A percentile compares a stretch with the other conserved stretches of the same genome.
These are phyloP conservation scores for Lasiurus borealis DNA, from an alignment of 2,113 vertebrate genomes.

Conservation along the genomic window DNA sequence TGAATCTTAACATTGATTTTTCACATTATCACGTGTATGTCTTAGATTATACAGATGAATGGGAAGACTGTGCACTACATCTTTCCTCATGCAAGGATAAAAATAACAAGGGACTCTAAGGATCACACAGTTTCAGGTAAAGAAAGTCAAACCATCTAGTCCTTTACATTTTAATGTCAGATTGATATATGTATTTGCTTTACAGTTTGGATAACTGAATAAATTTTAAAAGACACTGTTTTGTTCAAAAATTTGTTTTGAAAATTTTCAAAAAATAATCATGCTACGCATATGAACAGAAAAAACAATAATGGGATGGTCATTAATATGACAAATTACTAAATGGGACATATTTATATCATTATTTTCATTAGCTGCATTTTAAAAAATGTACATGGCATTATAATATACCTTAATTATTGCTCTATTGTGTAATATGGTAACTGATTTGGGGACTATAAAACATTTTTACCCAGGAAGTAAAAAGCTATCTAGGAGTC, in stretches of 20 bases:
- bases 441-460: not conserved
- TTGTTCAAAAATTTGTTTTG: not conserved
- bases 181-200: conserved; percentile 3
- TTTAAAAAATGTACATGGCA: not conserved
- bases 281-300: not conserved
- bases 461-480: not conserved
- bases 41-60: conserved; percentile 90
- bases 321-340: not conserved
- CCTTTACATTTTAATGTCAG: conserved; percentile 48
- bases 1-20: not conserved
- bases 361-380: not conserved
- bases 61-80: conserved; percentile 93
- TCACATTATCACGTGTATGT: conserved; percentile 67
- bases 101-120: conserved; percentile 93
- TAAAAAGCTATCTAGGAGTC: not conserved
- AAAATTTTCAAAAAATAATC: conserved; percentile 53
- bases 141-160: conserved; percentile 8
- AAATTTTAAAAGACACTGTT: conserved; percentile 8
- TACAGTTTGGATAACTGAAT: conserved; percentile 12
- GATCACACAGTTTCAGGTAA: conserved; percentile 98
- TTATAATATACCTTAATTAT: not conserved
- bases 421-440: not conserved
- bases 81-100: conserved; percentile 94
- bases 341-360: not conserved
- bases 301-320: not conserved